Evolutionary conservation across 2,113 vertebrate genomes (phyloP).

Genomic region (Ageneiosus marmoratus): DNA sequence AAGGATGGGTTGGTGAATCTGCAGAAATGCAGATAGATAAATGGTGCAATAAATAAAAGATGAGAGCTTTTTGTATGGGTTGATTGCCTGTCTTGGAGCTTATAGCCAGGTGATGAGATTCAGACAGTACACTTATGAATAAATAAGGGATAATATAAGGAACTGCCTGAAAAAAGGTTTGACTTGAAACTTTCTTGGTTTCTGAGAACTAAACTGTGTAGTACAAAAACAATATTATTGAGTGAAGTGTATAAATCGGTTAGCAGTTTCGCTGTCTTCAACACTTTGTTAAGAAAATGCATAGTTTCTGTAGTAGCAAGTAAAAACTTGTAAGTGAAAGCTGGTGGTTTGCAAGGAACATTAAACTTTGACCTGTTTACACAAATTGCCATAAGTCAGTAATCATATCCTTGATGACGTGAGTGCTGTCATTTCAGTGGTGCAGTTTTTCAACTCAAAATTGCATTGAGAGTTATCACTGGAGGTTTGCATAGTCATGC

Average conservation of each 20-base stretch:
- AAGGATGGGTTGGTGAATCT: constrained; percentile 9
- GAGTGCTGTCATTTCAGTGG: background rate
- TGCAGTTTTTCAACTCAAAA: background rate
- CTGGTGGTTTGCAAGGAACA: background rate
- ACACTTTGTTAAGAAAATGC: background rate
- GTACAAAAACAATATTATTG: constrained; percentile 8
- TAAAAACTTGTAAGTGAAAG: background rate
- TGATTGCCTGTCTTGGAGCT: background rate
- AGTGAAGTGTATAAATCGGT: background rate
- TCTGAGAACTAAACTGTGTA: constrained; percentile 11
- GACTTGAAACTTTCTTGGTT: background rate
- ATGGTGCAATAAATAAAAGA: background rate
- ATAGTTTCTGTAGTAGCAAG: background rate
- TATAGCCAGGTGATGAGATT: constrained; percentile 2
- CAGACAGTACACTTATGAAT: constrained; percentile 9
- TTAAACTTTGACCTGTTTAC: background rate
- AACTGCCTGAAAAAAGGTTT: constrained; percentile 2
- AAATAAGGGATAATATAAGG: constrained; percentile 13
- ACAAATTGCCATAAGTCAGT: background rate
- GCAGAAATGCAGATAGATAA: background rate
- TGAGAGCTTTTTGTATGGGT: background rate
- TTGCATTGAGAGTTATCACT: constrained; percentile 5
- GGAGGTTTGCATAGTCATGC: background rate
- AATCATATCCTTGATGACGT: background rate
- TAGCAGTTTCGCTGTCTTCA: background rate